phyloP scores from a whole-genome alignment of 37 sponge, comb jelly and placozoan genomes.

The Spongilla lacustris region DNA sequence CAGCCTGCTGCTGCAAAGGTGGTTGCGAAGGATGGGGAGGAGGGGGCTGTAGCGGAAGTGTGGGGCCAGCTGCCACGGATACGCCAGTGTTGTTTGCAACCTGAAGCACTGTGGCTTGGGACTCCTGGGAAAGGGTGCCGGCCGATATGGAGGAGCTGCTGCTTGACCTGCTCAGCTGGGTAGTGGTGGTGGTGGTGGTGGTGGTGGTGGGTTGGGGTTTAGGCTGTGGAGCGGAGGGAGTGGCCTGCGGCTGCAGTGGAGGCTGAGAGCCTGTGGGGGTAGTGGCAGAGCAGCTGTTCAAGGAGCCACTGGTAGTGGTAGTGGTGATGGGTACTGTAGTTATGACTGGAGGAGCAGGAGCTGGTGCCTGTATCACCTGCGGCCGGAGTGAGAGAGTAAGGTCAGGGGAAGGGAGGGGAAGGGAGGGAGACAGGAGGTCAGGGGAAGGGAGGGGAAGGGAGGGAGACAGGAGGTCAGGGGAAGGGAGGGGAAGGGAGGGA shows the following conservation, averaged over 20 bases:
- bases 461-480: slow-evolving; percentile 15
- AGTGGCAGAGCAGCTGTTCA: slow-evolving; percentile 3
- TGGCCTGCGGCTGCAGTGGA: slow-evolving; percentile 3
- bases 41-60: slow-evolving; percentile 13
- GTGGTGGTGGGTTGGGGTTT: slow-evolving; percentile 14
- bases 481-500: neutral
- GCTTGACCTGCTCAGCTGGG: slow-evolving; percentile 24
- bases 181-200: neutral
- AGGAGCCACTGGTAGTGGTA: neutral
- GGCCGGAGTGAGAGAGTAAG: neutral
- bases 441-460: slow-evolving; percentile 28
- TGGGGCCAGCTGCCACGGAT: no score
- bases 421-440: neutral
- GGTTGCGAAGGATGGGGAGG: slow-evolving; percentile 17
- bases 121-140: slow-evolving; percentile 45
- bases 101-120: neutral
- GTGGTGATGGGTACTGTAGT: slow-evolving; percentile 6
- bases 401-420: slow-evolving; percentile 12
- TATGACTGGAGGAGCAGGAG: slow-evolving; percentile 8
- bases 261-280: neutral
- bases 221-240: slow-evolving; percentile 24
- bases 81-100: no score
- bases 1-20: slow-evolving; percentile 13
- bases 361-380: neutral
- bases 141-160: slow-evolving; percentile 51